A percentile compares a stretch with the other conserved stretches of the same genome.
phyloP scores from a whole-genome alignment of 2,888 invertebrate species.

The Leptothorax acervorum region DNA sequence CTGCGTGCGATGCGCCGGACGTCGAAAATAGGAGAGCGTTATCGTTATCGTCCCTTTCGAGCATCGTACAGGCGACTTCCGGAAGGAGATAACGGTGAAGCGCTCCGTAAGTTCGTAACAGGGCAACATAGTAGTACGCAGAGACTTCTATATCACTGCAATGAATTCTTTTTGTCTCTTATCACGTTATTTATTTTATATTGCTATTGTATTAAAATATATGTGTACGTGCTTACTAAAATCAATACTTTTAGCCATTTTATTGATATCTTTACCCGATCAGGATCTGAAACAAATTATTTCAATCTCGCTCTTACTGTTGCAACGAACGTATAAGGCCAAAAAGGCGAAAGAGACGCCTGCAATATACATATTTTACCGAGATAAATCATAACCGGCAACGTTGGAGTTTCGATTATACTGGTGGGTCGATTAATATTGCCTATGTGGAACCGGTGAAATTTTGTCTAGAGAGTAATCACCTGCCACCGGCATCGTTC shows the following conservation, averaged over 20 bases:
- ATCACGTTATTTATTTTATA: background rate
- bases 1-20: constrained; percentile 29
- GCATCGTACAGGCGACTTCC: background rate
- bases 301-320: background rate
- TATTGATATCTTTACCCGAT: background rate
- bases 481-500: constrained; percentile 43
- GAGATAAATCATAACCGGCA: constrained; percentile 41
- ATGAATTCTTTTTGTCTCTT: background rate
- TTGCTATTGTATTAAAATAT: background rate
- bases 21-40: constrained; percentile 35
- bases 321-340: background rate
- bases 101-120: constrained; percentile 11
- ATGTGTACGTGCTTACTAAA: too few species aligned
- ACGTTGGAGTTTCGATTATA: constrained; percentile 44
- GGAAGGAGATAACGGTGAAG: background rate
- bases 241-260: background rate
- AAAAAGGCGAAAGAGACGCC: background rate
- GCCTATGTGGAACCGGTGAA: constrained; percentile 50
- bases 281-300: background rate
- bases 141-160: background rate
- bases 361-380: constrained; percentile 20
- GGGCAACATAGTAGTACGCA: too few species aligned
- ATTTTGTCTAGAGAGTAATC: constrained; percentile 58
- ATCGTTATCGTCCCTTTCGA: constrained; percentile 31
- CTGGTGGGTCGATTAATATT: constrained; percentile 46